These are phyloP conservation scores for Tympanoctomys barrerae DNA, from an alignment of 2,797 vertebrate species.

Conservation along the genomic window DNA sequence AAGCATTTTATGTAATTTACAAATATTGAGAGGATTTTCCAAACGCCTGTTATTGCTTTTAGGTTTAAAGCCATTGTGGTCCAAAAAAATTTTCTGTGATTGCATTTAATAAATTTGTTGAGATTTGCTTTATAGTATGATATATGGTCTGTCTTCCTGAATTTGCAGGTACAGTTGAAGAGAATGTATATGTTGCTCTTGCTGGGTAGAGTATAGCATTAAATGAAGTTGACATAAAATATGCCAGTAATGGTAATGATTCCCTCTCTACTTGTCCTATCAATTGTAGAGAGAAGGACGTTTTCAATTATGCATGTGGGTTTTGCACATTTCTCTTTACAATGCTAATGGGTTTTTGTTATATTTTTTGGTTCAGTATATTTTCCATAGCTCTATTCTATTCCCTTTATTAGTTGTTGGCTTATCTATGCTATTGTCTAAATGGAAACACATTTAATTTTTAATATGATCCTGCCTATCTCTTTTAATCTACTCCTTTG, in stretches of 20 bases:
- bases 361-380: background rate
- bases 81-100: slow-evolving; percentile 23
- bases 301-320: background rate
- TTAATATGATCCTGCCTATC: slow-evolving; percentile 8
- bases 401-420: slow-evolving; percentile 2
- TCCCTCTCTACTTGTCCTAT: slow-evolving; percentile 1
- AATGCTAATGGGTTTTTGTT: background rate
- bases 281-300: background rate
- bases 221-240: background rate
- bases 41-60: slow-evolving; percentile 36
- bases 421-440: background rate
- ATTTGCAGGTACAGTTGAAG: background rate
- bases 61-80: background rate
- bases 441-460: slow-evolving; percentile 1
- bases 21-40: slow-evolving; percentile 21
- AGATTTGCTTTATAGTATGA: background rate
- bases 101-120: background rate
- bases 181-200: background rate
- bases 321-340: slow-evolving; percentile 15
- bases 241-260: background rate
- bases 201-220: background rate
- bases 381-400: background rate
- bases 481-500: background rate
- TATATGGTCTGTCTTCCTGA: background rate
- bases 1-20: background rate